Base-by-base conservation (phyloP, 2,888 invertebrate genomes). In the Leptopilina drosophilae region DNA sequence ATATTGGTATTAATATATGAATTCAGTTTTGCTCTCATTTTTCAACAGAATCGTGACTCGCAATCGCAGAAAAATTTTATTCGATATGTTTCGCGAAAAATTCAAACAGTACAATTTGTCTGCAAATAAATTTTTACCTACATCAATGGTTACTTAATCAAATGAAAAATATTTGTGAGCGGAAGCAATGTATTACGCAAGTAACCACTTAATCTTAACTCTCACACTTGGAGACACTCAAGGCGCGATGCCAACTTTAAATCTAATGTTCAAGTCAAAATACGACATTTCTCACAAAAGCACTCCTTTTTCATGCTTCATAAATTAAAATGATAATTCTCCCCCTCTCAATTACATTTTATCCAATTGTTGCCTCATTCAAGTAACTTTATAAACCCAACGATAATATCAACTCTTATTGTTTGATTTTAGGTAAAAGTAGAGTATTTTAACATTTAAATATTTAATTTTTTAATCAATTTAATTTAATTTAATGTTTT, bases 141-240 rank as follows among this genome's bases (percentile, higher is more conserved):
- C 20, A 9, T 9, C 20, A 2, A 20, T 62, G 5, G 78, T 78
- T 78, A 75, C 78, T 82, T 78, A 81, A 75, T 77, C 78, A 20
- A 46, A 78, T 69, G 66, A 79, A 77, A 82, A 78, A 80, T 79
- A 82, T 80, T 73, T 81, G 69, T 78, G 78, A 78, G 80, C 53
- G 81, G 77, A 79, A 80, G 75, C 78, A 73, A 79, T 78, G 67
- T 78, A 59, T 73, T 62, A 77, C 76, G 77, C 59, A 76, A 73
- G 79, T 66, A 64, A 59, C 62, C 75, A 75, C 76, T 82, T 80
- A 81, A 79, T 81, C 81, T 78, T 33, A 49, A 64, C 20, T 76
- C 59, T 67, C 76, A 69, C 65, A 65, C 78, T 80, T 77, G 66
- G 69, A 77, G 56, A 64, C 49, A 49, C 9, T 65, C 53, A 53